Base-by-base conservation (phyloP, 2,888 invertebrate species). In the Dimorphilus gyrociliatus region DNA sequence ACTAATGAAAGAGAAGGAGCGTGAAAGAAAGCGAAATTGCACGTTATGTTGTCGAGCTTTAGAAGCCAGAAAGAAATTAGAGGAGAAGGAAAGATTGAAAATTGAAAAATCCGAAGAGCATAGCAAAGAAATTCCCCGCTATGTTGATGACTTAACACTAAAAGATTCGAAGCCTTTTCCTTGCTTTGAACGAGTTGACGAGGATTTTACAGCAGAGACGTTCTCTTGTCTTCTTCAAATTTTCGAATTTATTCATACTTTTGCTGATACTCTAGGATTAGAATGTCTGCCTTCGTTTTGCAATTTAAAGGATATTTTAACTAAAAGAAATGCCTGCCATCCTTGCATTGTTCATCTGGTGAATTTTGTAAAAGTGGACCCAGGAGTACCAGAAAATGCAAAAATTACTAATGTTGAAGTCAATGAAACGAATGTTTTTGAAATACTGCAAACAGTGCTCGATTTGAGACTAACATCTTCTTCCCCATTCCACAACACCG, bases 191-290 rank as follows among this genome's bases (percentile, higher is more conserved):
- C 69, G 86, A 42, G 74, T 92, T 44, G 74, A 78, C 0, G 81
- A 81, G 2, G 67, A 75, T 51, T 65, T 94, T 30, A 71, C 80
- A 1, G 86, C 85, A 0, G 76, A 80, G 53, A 86, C 88, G 1
- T 82, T 88, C 68, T 79, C 82, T 1, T 82, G 92, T 62, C 69
- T 81, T 25, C 68, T 94, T 15, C 90, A 92, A 78, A 79, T 85
- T n/a, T 80, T 81, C 53, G 92, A 94, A 67, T 94, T 94, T 60
- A 69, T 92, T 42, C 81, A 88, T 51, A 92, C 88, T 66, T 94
- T 94, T 55, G 85, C 84, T 5, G 82, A 84, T 62, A 84, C 85
- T 0, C 69, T 94, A 2, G 88, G 86, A 32, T 85, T 92, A 51
- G 81, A n/a, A n/a, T n/a, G n/a, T n/a, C n/a, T n/a, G n/a, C n/a